Evolutionary conservation across 2,113 vertebrate species (phyloP).

Genomic region (Ibidorhyncha struthersii): DNA sequence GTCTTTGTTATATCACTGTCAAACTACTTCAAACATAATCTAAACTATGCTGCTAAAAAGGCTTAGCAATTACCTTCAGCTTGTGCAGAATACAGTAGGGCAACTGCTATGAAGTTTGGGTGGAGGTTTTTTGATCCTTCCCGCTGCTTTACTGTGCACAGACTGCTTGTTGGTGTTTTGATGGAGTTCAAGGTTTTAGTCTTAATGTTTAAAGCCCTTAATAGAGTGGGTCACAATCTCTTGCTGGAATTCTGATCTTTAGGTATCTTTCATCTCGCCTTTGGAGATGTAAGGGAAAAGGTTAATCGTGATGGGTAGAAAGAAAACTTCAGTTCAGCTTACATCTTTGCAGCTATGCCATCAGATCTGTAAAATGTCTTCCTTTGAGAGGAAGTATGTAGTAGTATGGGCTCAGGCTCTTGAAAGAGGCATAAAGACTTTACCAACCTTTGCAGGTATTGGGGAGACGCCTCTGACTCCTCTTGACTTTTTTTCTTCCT

Average conservation of each 20-base stretch:
- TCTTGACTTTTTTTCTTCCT: background rate
- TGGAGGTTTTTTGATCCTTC: background rate
- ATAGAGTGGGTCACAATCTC: slow-evolving; percentile 21
- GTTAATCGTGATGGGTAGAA: background rate
- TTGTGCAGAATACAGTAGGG: background rate
- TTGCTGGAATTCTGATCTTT: slow-evolving; percentile 46
- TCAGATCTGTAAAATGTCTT: slow-evolving; percentile 19
- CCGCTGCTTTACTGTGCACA: background rate
- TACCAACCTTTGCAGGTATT: slow-evolving; percentile 3
- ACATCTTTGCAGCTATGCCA: background rate
- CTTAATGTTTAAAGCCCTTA: slow-evolving; percentile 28
- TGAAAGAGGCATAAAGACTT: slow-evolving; percentile 10
- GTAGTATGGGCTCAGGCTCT: background rate
- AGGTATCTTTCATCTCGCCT: slow-evolving; percentile 25
- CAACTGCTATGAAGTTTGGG: background rate
- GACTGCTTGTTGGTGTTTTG: slow-evolving; percentile 35
- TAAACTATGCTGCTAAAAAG: background rate
- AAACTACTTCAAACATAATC: background rate
- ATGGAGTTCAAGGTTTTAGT: slow-evolving; percentile 21
- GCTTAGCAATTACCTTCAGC: background rate
- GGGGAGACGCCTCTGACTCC: background rate
- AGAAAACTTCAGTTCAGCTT: background rate
- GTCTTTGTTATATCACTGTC: background rate
- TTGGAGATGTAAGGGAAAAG: slow-evolving; percentile 41
- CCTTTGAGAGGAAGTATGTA: background rate